These are phyloP conservation scores for Tupaia tana DNA, from an alignment of 2,113 vertebrate genomes.

Conservation along the genomic window DNA sequence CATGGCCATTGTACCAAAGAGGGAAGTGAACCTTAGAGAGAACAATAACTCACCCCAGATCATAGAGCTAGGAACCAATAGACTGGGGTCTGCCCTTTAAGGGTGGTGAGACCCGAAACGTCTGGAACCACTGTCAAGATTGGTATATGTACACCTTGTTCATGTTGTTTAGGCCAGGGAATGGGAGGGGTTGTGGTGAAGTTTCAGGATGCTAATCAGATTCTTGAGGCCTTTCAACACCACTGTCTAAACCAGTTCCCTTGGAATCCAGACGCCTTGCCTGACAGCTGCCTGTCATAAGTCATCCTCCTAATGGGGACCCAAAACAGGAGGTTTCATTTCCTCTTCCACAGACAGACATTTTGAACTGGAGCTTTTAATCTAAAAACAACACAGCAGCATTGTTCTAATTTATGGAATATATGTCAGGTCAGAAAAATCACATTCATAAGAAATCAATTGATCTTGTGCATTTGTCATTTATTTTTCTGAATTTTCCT, in stretches of 20 bases:
- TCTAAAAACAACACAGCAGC: constrained; percentile 33
- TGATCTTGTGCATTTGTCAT: background rate
- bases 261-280: background rate
- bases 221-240: background rate
- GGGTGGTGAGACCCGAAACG: background rate
- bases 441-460: constrained; percentile 25
- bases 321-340: background rate
- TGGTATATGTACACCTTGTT: background rate
- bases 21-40: background rate
- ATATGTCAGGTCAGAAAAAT: constrained; percentile 60
- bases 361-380: constrained; percentile 10
- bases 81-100: background rate
- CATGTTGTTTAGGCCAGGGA: background rate
- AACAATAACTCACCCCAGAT: background rate
- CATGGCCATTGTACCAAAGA: background rate
- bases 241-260: rapidly evolving
- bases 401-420: constrained; percentile 28
- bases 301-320: background rate
- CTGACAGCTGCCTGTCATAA: constrained; percentile 16
- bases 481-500: constrained; percentile 36
- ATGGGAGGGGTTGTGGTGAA: background rate
- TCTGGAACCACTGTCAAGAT: background rate
- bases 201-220: background rate
- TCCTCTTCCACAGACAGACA: background rate
- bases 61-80: background rate